Evolutionary conservation across 2,113 vertebrate genomes (phyloP).

Genomic region (Pterocles burchelli): DNA sequence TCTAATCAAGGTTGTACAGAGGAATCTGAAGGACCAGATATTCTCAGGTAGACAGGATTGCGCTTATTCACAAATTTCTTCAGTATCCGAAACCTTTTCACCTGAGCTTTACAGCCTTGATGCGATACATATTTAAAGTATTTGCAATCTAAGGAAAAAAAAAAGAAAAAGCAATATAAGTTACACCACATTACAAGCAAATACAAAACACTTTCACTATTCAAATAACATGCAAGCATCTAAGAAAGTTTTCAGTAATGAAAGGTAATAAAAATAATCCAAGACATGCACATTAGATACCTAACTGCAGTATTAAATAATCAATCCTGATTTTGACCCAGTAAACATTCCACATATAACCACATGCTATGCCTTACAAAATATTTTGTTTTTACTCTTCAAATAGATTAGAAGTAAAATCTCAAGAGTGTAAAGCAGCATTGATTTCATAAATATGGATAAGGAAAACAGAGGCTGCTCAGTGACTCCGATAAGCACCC

Average conservation of each 20-base stretch:
- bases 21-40: neutral
- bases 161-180: neutral
- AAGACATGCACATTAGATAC: neutral
- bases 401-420: neutral
- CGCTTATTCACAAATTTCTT: slow-evolving; percentile 75
- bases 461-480: neutral
- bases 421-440: neutral
- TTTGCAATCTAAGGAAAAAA: slow-evolving; percentile 65
- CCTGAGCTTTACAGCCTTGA: slow-evolving; percentile 60
- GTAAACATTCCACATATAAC: neutral
- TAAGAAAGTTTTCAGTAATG: neutral
- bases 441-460: neutral
- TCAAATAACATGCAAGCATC: neutral
- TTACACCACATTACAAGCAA: neutral
- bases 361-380: neutral
- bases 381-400: neutral
- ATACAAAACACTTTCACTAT: neutral
- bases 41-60: neutral
- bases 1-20: neutral
- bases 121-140: slow-evolving; percentile 75
- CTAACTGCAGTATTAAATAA: neutral
- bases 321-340: neutral
- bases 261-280: neutral
- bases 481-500: neutral
- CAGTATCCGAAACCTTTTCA: slow-evolving; percentile 65